These are phyloP conservation scores for Coptodon rendalli DNA, from an alignment of 2,113 vertebrate species.

Conservation along the genomic window DNA sequence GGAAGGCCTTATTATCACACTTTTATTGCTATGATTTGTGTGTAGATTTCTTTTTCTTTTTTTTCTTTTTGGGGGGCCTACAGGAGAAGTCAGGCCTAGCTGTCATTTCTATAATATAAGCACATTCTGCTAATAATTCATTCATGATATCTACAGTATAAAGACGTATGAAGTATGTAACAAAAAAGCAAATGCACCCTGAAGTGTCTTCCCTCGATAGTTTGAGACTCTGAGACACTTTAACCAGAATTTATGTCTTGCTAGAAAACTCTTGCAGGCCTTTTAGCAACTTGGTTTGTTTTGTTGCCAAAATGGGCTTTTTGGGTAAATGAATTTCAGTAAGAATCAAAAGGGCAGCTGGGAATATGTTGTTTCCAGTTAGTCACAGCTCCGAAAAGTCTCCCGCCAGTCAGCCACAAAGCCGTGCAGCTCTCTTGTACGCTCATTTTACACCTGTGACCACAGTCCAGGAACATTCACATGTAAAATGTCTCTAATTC, in stretches of 20 bases:
- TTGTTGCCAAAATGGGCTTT: not conserved
- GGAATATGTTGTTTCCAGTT: not conserved
- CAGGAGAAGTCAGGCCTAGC: not conserved
- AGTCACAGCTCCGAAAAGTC: not conserved
- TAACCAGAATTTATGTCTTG: not conserved
- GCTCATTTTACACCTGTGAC: not conserved
- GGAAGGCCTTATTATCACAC: not conserved
- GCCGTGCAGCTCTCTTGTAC: not conserved
- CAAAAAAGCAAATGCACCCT: not conserved
- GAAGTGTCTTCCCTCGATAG: not conserved
- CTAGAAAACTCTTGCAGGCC: not conserved
- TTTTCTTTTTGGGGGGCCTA: rapidly evolving
- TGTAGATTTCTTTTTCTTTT: not conserved
- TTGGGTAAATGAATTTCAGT: not conserved
- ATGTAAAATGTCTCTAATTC: not conserved
- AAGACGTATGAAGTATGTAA: not conserved
- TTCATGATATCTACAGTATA: not conserved
- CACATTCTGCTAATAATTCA: not conserved
- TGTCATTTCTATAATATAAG: not conserved
- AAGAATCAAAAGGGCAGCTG: not conserved
- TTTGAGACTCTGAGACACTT: not conserved
- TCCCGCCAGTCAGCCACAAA: not conserved
- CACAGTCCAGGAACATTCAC: not conserved
- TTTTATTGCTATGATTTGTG: not conserved
- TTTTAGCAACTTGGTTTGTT: not conserved